These are phyloP conservation scores for Brotula barbata DNA, from an alignment of 2,797 vertebrate genomes.

Conservation along the genomic window DNA sequence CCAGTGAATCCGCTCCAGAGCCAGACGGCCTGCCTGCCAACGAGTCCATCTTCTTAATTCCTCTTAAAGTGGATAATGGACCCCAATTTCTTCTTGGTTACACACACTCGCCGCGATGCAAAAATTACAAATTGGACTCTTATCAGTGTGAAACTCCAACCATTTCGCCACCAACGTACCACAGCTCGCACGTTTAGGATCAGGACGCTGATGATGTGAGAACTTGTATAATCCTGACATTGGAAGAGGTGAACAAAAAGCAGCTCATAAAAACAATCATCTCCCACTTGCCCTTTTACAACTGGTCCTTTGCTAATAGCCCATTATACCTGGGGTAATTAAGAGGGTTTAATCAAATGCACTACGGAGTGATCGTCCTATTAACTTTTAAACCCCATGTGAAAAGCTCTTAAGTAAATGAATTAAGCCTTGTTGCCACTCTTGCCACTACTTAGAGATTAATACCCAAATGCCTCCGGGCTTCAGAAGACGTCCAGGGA, in stretches of 20 bases:
- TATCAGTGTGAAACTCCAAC: neutral
- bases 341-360: slow-evolving; percentile 81
- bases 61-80: neutral
- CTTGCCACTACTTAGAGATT: slow-evolving; percentile 71
- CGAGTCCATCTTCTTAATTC: neutral
- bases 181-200: slow-evolving; percentile 21
- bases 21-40: too few species aligned
- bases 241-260: slow-evolving; percentile 69
- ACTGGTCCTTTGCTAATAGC: slow-evolving; percentile 75
- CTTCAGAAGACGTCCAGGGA: slow-evolving; percentile 52
- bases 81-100: neutral
- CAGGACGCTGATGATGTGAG: slow-evolving; percentile 45
- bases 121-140: neutral
- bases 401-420: slow-evolving; percentile 80
- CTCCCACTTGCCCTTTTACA: slow-evolving; percentile 77
- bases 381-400: slow-evolving; percentile 80
- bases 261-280: slow-evolving; percentile 76
- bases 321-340: slow-evolving; percentile 80
- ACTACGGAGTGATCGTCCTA: slow-evolving; percentile 74
- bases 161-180: neutral
- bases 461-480: slow-evolving; percentile 70
- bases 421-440: slow-evolving; percentile 77
- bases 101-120: neutral
- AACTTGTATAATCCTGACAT: slow-evolving; percentile 61
- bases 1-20: too few species aligned